phyloP scores from a whole-genome alignment of 2,888 invertebrate genomes.

The Apotomis turbidana region DNA sequence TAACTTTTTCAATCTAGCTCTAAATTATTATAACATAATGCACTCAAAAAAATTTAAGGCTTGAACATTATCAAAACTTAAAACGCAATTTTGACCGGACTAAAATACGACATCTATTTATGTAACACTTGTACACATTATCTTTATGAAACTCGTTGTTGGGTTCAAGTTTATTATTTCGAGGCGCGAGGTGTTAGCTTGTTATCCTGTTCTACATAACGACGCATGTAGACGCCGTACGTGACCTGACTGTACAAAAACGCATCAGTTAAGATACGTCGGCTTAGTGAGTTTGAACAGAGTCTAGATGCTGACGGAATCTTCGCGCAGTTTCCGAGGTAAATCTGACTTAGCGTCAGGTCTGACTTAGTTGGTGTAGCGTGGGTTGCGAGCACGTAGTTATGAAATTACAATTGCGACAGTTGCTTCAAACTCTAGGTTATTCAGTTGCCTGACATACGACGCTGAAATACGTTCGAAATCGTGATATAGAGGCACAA shows the following conservation, averaged over 20 bases:
- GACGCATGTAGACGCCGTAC: conserved; percentile 24
- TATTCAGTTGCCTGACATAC: too few relatives aligned
- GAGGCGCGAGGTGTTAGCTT: conserved; percentile 32
- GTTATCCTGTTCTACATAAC: conserved; percentile 32
- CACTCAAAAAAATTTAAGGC: too few relatives aligned
- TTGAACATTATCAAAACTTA: too few relatives aligned
- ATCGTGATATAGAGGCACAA: too few relatives aligned
- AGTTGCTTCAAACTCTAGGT: too few relatives aligned
- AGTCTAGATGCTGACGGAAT: not conserved
- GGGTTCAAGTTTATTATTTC: conserved; percentile 26
- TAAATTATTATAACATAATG: too few relatives aligned
- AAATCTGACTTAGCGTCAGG: conserved; percentile 24
- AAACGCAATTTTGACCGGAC: too few relatives aligned
- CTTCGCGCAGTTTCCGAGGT: conserved; percentile 5
- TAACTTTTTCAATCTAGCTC: too few relatives aligned
- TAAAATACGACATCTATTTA: too few relatives aligned
- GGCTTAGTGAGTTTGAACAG: conserved; percentile 27
- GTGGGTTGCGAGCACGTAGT: not conserved
- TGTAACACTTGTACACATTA: conserved; percentile 2
- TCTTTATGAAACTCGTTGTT: conserved; percentile 1
- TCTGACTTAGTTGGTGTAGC: not conserved
- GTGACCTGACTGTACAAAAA: conserved; percentile 33
- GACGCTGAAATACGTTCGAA: too few relatives aligned
- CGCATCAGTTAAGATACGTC: conserved; percentile 33
- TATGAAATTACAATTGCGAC: too few relatives aligned